Evolutionary conservation across 1,140 invertebrate species (phyloP).

Genomic region (Drosophila paulistorum): DNA sequence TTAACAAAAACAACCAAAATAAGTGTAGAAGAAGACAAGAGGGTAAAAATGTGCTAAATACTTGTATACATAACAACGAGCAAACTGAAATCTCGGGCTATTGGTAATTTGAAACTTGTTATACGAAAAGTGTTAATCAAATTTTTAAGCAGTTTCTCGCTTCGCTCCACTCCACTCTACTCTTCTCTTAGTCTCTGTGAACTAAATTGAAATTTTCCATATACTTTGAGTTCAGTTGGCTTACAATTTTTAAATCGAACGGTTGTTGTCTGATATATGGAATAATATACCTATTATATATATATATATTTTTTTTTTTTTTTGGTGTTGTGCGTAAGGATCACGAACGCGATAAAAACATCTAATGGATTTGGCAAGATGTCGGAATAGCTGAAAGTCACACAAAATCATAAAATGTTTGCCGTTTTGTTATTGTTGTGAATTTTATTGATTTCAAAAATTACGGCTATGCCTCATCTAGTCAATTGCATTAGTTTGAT

Average conservation of each 20-base stretch:
- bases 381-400: constrained; percentile 82
- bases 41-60: constrained; percentile 47
- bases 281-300: too few species aligned
- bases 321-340: constrained; percentile 11
- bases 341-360: constrained; percentile 35
- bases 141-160: constrained; percentile 64
- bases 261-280: constrained; percentile 46
- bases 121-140: constrained; percentile 73
- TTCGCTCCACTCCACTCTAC: neutral
- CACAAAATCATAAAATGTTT: constrained; percentile 41
- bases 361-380: constrained; percentile 82
- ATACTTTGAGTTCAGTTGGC: constrained; percentile 62
- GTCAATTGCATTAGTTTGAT: constrained; percentile 79
- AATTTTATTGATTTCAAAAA: constrained; percentile 62
- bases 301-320: constrained; percentile 2
- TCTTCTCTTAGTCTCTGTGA: neutral
- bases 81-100: constrained; percentile 35
- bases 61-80: constrained; percentile 59
- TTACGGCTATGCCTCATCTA: constrained; percentile 82
- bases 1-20: neutral
- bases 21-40: neutral
- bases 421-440: constrained; percentile 22
- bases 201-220: constrained; percentile 51
- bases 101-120: constrained; percentile 77
- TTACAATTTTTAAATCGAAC: constrained; percentile 70